Base-by-base conservation (phyloP, 2,797 vertebrate species). In the Crocodylus rhombifer region DNA sequence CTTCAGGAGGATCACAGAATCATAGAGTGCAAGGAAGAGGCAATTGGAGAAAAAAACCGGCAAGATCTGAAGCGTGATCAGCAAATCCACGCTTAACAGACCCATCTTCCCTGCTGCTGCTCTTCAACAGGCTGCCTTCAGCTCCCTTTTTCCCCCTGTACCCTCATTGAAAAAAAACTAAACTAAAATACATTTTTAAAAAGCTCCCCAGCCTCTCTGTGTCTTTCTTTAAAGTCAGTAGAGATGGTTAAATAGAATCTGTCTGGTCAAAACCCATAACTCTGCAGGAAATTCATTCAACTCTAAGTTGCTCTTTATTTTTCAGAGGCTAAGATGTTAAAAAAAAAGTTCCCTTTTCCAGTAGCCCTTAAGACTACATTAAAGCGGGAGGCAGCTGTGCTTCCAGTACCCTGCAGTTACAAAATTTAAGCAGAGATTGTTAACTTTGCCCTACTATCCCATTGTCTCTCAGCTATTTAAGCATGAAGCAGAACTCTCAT, bases 41-140 rank as follows among this genome's bases (percentile, higher is more conserved):
- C 99, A 99, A 97, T 99, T 99, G 91, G 99, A 99, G 97, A 99
- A 99, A 97, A 99, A 99, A 16, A 99, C 99, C 30, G 99, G 99
- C 94, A 99, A 97, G 83, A 99, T 99, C 97, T 99, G 99, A 91
- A 99, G 98, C 74, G 99, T 99, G 95, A 99, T 99, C 95, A 99
- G 97, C 98, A 99, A 97, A 97, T 99, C 99, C 97, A 99, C 98
- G 84, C 99, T 98, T 92, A 99, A 98, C 97, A 98, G 98, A 88
- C 99, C 98, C 99, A 99, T 99, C 88, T 97, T 98, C 97, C 92
- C 95, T 51, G 91, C 93, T 63, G 89, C 88, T 95, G 94, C 92
- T 97, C 95, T 91, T 88, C 94, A 96, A 87, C 88, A 69, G 76
- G 93, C 62, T 90, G 88, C 95, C 86, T 95, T 97, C 97, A 96